Evolutionary conservation across 1,140 invertebrate species (phyloP), one percentile per base, ranked within the genome.

Genomic region (Cherax quadricarinatus): DNA sequence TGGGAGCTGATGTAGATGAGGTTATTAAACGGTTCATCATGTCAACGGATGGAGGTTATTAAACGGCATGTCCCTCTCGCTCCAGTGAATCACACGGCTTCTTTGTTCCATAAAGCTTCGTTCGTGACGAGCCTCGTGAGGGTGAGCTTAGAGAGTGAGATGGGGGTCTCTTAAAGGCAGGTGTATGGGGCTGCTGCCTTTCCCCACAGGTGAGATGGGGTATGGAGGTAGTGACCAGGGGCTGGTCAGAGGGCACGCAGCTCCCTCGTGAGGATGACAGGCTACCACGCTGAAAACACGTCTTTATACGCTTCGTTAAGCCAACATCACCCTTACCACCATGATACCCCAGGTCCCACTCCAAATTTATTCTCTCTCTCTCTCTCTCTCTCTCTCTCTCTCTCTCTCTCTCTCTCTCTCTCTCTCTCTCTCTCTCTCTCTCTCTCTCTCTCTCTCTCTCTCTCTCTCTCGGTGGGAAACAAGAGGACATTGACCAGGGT

Each of bases 31-130:
- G 70, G 70, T 75, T 75, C 70, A 75, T 75, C n/a, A 75, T 75
- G 70, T 75, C 5, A 24, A 75, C 70, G 70, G 70, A 75, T 75
- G 70, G 70, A 75, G 70, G 70, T 75, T 75, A 75, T 75, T 75
- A 75, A 75, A 75, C 70, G 70, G 70, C 24, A 75, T 75, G 70
- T 30, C 70, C 70, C 70, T 30, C 24, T 24, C 70, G 70, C 70
- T 75, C 70, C 70, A 30, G 70, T 75, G 70, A 75, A 75, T 75
- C 70, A 75, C 70, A 75, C 70, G n/a, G 70, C n/a, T 75, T 75
- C 6, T 75, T 75, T 24, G 70, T 75, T 75, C 24, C 70, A 75
- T 30, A 75, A 24, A 75, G 24, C n/a, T 75, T 75, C 70, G 70
- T 24, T 75, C 70, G 24, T 24, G 70, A 30, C n/a, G n/a, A 30